phyloP scores from a whole-genome alignment of 2,888 invertebrate species.

The Polyploca ridens region DNA sequence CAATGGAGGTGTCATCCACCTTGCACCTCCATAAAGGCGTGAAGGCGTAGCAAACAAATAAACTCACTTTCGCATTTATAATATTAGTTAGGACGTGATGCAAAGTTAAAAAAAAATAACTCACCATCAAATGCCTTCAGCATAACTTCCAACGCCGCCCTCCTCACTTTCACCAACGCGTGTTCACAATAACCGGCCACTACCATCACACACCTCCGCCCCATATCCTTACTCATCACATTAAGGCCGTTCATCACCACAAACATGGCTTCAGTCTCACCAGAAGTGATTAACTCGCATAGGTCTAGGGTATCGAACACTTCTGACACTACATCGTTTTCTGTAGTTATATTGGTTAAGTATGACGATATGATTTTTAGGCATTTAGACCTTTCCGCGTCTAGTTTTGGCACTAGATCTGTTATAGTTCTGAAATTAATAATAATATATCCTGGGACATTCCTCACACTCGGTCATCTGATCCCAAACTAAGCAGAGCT shows the following conservation, averaged over 20 bases:
- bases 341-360: constrained; percentile 26
- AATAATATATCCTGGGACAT: too few species aligned
- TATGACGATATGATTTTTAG: constrained; percentile 52
- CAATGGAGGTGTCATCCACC: too few species aligned
- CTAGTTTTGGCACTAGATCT: constrained; percentile 41
- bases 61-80: too few species aligned
- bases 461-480: too few species aligned
- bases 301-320: constrained; percentile 41
- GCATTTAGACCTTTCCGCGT: constrained; percentile 50
- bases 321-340: constrained; percentile 24
- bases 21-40: too few species aligned
- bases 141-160: constrained; percentile 41
- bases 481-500: too few species aligned
- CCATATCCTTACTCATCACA: constrained; percentile 33
- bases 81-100: too few species aligned
- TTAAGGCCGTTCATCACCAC: constrained; percentile 35
- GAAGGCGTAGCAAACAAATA: too few species aligned
- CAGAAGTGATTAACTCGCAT: constrained; percentile 25
- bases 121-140: constrained; percentile 45
- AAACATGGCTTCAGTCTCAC: constrained; percentile 26
- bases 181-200: constrained; percentile 24
- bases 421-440: constrained; percentile 39
- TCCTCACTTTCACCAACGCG: constrained; percentile 26
- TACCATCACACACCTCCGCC: constrained; percentile 28
- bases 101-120: constrained; percentile 13